These are phyloP conservation scores for Heliconius sara DNA, from an alignment of 2,888 invertebrate genomes.

Conservation along the genomic window DNA sequence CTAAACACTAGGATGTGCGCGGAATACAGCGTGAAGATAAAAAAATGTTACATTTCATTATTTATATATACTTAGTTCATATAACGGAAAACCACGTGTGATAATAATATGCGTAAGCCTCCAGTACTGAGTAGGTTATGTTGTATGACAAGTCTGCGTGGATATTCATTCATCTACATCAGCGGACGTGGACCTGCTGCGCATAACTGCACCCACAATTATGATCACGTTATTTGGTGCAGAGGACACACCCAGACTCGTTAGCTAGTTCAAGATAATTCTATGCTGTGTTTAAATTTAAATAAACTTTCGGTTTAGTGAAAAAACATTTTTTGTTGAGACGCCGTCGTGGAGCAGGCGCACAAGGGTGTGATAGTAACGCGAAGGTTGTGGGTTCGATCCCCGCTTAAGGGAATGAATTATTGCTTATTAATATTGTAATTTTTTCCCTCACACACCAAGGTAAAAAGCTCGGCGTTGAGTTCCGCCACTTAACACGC, in stretches of 20 bases:
- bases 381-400: too few species aligned
- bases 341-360: too few species aligned
- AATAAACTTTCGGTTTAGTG: constrained; percentile 36
- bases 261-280: constrained; percentile 67
- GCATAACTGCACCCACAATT: constrained; percentile 77
- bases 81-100: constrained; percentile 36
- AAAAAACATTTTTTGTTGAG: constrained; percentile 4
- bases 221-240: constrained; percentile 77
- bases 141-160: constrained; percentile 38
- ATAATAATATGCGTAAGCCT: constrained; percentile 37
- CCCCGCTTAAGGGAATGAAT: too few species aligned
- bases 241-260: constrained; percentile 80
- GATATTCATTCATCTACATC: constrained; percentile 43
- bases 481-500: too few species aligned
- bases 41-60: constrained; percentile 20
- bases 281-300: constrained; percentile 69
- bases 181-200: constrained; percentile 63
- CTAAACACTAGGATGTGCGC: too few species aligned
- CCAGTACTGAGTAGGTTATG: constrained; percentile 31
- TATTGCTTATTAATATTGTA: too few species aligned
- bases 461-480: too few species aligned
- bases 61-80: constrained; percentile 15
- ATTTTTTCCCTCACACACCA: too few species aligned
- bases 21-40: too few species aligned
- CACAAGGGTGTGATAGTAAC: too few species aligned